phyloP scores from a whole-genome alignment of 2,797 vertebrate species.

The Vireo griseus region DNA sequence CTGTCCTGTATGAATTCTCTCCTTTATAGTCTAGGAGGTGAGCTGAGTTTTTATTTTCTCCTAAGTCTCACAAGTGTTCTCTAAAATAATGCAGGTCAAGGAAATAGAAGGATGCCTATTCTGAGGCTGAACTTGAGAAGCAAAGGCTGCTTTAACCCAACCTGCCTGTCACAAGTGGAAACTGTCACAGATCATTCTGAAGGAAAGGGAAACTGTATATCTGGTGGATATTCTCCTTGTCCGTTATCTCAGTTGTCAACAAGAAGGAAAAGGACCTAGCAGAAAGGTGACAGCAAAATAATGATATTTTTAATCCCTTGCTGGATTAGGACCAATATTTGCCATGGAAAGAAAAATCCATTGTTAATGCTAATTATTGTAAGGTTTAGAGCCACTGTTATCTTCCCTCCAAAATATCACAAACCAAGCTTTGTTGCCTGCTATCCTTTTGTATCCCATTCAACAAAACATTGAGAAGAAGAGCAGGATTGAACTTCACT shows the following conservation, averaged over 20 bases:
- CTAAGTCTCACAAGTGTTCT: background rate
- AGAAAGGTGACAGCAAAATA: conserved; percentile 36
- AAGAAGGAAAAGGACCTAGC: background rate
- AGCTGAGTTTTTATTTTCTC: conserved; percentile 1
- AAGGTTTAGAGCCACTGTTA: background rate
- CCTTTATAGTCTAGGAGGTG: background rate
- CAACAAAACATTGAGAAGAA: background rate
- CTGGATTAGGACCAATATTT: conserved; percentile 3
- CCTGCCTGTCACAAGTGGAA: background rate
- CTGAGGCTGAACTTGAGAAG: conserved; percentile 11
- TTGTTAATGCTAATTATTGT: conserved; percentile 1
- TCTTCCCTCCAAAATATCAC: background rate
- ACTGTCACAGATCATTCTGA: background rate
- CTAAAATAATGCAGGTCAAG: conserved; percentile 13
- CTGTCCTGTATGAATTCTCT: background rate
- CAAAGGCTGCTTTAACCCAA: background rate
- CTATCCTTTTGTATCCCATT: background rate
- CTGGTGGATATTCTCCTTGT: background rate
- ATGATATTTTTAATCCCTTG: conserved; percentile 1
- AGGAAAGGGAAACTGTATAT: background rate
- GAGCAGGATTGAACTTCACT: background rate
- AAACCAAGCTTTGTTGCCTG: background rate
- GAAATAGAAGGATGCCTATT: background rate
- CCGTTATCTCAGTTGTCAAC: conserved; percentile 30
- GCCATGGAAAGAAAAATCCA: background rate